These are phyloP conservation scores for Penaeus vannamei DNA, from an alignment of 1,140 invertebrate genomes.

Conservation along the genomic window DNA sequence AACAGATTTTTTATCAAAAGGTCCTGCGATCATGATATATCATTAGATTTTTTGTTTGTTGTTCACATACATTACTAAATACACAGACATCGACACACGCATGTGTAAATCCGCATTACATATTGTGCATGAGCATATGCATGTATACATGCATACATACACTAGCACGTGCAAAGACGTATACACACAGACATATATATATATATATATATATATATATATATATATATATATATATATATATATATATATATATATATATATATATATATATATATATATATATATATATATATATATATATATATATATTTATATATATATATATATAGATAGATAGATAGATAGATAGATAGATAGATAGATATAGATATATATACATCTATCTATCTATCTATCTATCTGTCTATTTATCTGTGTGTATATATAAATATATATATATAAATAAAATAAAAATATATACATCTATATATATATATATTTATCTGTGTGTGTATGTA, in stretches of 20 bases:
- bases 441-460: too few relatives aligned
- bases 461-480: too few relatives aligned
- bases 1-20: too few relatives aligned
- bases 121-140: not conserved
- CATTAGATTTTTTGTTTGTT: too few relatives aligned
- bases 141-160: not conserved
- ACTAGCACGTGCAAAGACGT: not conserved
- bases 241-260: slow-evolving; percentile 43
- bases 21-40: too few relatives aligned
- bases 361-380: slow-evolving; percentile 34
- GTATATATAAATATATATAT: too few relatives aligned
- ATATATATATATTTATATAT: slow-evolving; percentile 1
- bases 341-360: slow-evolving; percentile 14
- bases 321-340: slow-evolving; percentile 16
- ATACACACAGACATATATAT: not conserved
- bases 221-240: slow-evolving; percentile 38
- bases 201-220: not conserved
- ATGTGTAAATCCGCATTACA: not conserved
- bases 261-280: slow-evolving; percentile 14
- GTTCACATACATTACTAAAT: too few relatives aligned
- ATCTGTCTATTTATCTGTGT: too few relatives aligned
- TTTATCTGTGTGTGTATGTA: too few relatives aligned
- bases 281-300: slow-evolving; percentile 9
- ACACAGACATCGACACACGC: too few relatives aligned
- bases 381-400: slow-evolving; percentile 12